These are phyloP conservation scores for Drosophila pseudotakahashii DNA, from an alignment of 2,888 invertebrate genomes.

Conservation along the genomic window DNA sequence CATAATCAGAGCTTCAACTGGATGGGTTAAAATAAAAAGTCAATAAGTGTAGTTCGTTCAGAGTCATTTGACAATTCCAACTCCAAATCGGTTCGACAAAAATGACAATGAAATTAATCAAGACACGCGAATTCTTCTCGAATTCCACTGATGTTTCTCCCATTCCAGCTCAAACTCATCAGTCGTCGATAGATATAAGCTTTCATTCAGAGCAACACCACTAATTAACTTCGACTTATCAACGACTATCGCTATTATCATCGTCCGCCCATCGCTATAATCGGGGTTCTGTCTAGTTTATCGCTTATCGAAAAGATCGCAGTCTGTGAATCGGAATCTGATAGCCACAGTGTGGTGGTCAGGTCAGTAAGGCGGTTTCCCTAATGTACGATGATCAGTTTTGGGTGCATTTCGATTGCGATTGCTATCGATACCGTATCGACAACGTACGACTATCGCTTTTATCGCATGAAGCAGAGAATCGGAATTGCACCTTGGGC, in stretches of 20 bases:
- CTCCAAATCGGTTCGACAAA: constrained; percentile 12
- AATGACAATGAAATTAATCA: constrained; percentile 15
- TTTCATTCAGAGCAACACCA: constrained; percentile 19
- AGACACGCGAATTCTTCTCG: constrained; percentile 10
- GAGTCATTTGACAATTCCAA: constrained; percentile 9
- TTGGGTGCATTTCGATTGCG: constrained; percentile 8
- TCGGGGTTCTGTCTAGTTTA: constrained; percentile 18
- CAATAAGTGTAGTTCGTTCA: constrained; percentile 28
- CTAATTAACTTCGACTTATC: constrained; percentile 6
- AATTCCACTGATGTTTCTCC: constrained; percentile 16
- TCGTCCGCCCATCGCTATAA: constrained; percentile 24
- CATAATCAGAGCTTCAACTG: constrained; percentile 30
- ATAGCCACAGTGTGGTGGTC: background rate
- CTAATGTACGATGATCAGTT: background rate
- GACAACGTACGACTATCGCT: constrained; percentile 1
- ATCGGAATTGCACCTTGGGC: constrained; percentile 1
- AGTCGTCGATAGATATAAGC: constrained; percentile 21
- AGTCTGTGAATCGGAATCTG: constrained; percentile 5
- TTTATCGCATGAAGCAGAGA: background rate
- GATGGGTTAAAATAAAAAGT: constrained; percentile 7
- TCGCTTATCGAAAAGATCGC: constrained; percentile 10
- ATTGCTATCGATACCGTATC: background rate
- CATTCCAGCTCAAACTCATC: constrained; percentile 19
- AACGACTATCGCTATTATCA: constrained; percentile 25
- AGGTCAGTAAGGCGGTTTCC: background rate